Percentiles rank a stretch among this genome's conserved stretches.
These are phyloP conservation scores for Clarias laeviceps DNA, from an alignment of 2,797 vertebrate species.

Conservation along the genomic window DNA sequence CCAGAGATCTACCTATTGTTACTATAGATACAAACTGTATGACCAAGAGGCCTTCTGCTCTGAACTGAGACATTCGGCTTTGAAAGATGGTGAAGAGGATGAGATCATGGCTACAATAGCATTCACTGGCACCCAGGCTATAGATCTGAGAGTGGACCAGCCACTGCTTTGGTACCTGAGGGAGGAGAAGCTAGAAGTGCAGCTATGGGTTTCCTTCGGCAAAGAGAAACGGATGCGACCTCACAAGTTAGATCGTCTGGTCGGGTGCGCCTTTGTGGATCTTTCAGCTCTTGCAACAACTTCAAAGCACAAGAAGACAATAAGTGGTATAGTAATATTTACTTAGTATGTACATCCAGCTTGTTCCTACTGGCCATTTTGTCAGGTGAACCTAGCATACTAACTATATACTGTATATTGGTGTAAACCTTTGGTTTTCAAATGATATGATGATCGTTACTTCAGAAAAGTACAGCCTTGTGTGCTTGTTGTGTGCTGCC, in stretches of 20 bases:
- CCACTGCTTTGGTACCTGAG: conserved; percentile 89
- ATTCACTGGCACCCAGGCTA: conserved; percentile 76
- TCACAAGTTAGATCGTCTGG: conserved; percentile 83
- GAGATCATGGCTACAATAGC: conserved; percentile 68
- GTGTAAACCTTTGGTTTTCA: no score
- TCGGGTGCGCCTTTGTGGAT: conserved; percentile 90
- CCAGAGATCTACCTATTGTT: conserved; percentile 82
- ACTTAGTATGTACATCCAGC: neutral
- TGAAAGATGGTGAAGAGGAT: conserved; percentile 56
- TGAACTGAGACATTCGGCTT: conserved; percentile 77
- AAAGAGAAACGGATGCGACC: conserved; percentile 81
- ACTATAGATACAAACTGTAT: conserved; percentile 90
- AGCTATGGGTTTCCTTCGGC: conserved; percentile 88
- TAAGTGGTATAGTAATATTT: conserved; percentile 73
- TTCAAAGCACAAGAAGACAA: conserved; percentile 67
- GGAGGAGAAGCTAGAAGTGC: conserved; percentile 90
- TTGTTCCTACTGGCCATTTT: neutral
- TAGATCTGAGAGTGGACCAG: conserved; percentile 76
- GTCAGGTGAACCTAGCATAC: neutral
- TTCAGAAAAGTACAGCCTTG: neutral
- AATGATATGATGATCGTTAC: neutral
- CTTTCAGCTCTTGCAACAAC: conserved; percentile 75
- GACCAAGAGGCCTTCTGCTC: conserved; percentile 83
- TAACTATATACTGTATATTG: no score
- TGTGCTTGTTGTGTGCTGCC: neutral